Base-by-base conservation (phyloP, 37 sponge, comb jelly and placozoan species). In the Tethya wilhelma region DNA sequence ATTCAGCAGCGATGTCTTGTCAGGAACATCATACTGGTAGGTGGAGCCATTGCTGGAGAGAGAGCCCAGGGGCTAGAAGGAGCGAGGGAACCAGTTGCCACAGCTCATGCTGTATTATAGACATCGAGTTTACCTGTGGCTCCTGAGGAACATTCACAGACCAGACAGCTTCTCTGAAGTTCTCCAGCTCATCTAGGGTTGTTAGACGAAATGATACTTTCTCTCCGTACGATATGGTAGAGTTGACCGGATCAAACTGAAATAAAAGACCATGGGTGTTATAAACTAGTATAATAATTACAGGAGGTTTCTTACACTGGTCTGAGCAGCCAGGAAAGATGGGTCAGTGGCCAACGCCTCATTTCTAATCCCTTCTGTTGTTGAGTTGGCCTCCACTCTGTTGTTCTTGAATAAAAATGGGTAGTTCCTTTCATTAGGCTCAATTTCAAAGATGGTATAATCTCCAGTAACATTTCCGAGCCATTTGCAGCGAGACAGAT, bases 81-180 rank as follows among this genome's bases (percentile, higher is more conserved):
- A 14, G 53, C 9, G 53, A 49, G 9, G 14, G 14, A 49, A 49
- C 53, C 53, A 49, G 9, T 14, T 19, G 14, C 53, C 9, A 19
- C 14, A 14, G 14, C 9, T 19, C 53, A 49, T 19, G 53, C 14
- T 19, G 53, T 14, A 9, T 34, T 31, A 23, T 4, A 33, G 67
- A 33, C 22, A 33, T 5, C 20, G 42, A 22, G 33, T 28, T 57
- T 20, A 84, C 84, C 69, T 84, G 84, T 34, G 58, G 32, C 26
- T 67, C 60, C 0, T 30, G 38, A 2, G 83, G 84, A 22, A 74
- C 64, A 37, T 69, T 62, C 2, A 82, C 66, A 38, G 77, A 65
- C 78, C 82, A 86, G 3, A 91, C 82, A 43, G 87, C 73, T 32
- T 86, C 87, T 44, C 91, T 69, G 46, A 64, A 81, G 77, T 91